Percentiles rank a stretch among this genome's conserved stretches.
Conservation (phyloP, 2,797 vertebrate species). For the Centropyge bicolor region DNA sequence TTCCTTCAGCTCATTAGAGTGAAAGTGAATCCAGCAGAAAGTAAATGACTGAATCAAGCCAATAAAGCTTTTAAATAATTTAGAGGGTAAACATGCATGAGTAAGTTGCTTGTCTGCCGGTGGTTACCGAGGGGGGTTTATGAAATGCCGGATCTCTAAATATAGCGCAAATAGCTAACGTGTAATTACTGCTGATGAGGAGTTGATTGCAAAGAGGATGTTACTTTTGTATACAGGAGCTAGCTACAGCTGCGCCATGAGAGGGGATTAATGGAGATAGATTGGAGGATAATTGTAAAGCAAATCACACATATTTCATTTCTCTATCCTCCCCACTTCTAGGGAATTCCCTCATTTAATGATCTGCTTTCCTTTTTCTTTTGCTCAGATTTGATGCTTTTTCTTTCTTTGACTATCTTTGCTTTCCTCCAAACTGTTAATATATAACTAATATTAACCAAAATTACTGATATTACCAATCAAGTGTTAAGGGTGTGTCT, state of each 20-base stretch:
- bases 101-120: slow-evolving; percentile 66
- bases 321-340: slow-evolving; percentile 55
- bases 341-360: slow-evolving; percentile 71
- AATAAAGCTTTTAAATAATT: slow-evolving; percentile 75
- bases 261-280: slow-evolving; percentile 77
- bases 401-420: slow-evolving; percentile 4
- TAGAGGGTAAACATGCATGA: slow-evolving; percentile 73
- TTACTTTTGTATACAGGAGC: slow-evolving; percentile 68
- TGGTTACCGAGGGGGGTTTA: slow-evolving; percentile 60
- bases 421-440: slow-evolving; percentile 6
- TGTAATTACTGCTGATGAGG: slow-evolving; percentile 86
- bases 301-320: slow-evolving; percentile 75
- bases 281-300: slow-evolving; percentile 80
- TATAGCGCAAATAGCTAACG: slow-evolving; percentile 79
- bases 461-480: slow-evolving; percentile 5
- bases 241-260: slow-evolving; percentile 69
- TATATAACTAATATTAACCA: not conserved
- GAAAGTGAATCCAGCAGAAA: slow-evolving; percentile 49
- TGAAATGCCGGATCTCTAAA: slow-evolving; percentile 81
- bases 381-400: slow-evolving; percentile 8
- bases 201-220: slow-evolving; percentile 82
- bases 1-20: slow-evolving; percentile 32
- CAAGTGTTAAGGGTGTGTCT: not conserved
- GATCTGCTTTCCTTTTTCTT: slow-evolving; percentile 33
- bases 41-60: slow-evolving; percentile 58